Percentiles rank a stretch among this genome's conserved stretches.
phyloP scores from a whole-genome alignment of 1,140 invertebrate species.

The Nebria ingens region DNA sequence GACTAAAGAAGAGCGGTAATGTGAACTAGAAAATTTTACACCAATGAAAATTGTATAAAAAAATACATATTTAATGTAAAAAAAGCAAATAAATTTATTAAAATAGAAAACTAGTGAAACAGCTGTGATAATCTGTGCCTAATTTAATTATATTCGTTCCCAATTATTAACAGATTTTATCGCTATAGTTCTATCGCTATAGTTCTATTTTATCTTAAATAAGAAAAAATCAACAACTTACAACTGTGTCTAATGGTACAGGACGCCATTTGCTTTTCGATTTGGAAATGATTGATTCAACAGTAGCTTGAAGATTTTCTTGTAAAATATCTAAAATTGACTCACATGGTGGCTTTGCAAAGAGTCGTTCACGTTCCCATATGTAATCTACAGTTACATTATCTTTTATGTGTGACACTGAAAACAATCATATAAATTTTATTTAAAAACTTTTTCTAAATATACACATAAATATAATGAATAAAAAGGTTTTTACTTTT shows the following conservation, averaged over 20 bases:
- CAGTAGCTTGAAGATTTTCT: conserved; percentile 67
- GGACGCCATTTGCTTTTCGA: conserved; percentile 96
- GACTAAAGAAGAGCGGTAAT: conserved; percentile 10
- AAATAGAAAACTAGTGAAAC: no score
- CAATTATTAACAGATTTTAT: no score
- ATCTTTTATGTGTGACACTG: conserved; percentile 61
- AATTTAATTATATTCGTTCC: no score
- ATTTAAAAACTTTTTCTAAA: conserved; percentile 10
- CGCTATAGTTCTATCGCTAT: no score
- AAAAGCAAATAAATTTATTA: no score
- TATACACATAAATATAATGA: conserved; percentile 15
- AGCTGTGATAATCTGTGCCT: no score
- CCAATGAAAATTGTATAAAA: background rate
- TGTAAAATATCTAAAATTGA: conserved; percentile 68
- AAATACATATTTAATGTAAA: no score
- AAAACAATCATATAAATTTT: conserved; percentile 20
- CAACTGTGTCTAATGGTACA: conserved; percentile 88
- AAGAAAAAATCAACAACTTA: no score
- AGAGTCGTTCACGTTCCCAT: conserved; percentile 83
- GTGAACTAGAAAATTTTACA: conserved; percentile 15
- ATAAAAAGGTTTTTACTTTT: conserved; percentile 47
- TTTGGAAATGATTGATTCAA: conserved; percentile 73
- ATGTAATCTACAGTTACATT: conserved; percentile 71
- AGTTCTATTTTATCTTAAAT: no score
- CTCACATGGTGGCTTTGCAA: conserved; percentile 75